Conservation (phyloP, 2,113 vertebrate genomes). For the Datnioides undecimradiatus region DNA sequence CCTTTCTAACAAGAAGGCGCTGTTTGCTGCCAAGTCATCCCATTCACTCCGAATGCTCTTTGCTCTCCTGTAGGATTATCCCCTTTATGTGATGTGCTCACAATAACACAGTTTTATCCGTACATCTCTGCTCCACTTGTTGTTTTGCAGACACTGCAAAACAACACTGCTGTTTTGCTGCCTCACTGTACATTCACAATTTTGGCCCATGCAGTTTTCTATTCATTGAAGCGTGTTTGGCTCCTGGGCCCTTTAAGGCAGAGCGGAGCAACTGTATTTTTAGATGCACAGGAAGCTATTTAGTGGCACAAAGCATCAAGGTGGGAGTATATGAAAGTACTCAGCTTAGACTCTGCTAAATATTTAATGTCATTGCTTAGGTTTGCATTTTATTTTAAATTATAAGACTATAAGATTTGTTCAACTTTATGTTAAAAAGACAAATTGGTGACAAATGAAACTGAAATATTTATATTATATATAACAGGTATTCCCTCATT, state of each 20-base stretch:
- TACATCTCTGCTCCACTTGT: neutral
- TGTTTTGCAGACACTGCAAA: no score
- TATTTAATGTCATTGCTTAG: neutral
- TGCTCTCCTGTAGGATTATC: neutral
- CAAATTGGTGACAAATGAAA: neutral
- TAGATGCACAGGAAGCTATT: slow-evolving; percentile 25
- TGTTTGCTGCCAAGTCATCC: neutral
- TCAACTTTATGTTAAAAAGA: neutral
- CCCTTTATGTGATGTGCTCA: neutral
- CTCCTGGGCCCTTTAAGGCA: slow-evolving; percentile 1
- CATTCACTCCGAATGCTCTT: neutral
- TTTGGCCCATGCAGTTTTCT: neutral
- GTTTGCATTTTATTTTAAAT: neutral
- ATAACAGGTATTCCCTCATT: neutral
- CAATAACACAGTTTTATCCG: neutral
- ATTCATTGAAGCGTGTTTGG: slow-evolving; percentile 13
- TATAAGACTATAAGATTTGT: neutral
- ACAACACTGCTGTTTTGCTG: no score
- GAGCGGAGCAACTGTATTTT: slow-evolving; percentile 47
- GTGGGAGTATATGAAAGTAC: neutral
- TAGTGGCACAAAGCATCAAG: neutral
- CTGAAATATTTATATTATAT: no score
- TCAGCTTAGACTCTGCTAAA: neutral
- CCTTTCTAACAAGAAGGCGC: neutral
- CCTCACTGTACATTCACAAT: slow-evolving; percentile 6